Conservation (phyloP, 2,797 vertebrate genomes). For the Macroramphosus scolopax region DNA sequence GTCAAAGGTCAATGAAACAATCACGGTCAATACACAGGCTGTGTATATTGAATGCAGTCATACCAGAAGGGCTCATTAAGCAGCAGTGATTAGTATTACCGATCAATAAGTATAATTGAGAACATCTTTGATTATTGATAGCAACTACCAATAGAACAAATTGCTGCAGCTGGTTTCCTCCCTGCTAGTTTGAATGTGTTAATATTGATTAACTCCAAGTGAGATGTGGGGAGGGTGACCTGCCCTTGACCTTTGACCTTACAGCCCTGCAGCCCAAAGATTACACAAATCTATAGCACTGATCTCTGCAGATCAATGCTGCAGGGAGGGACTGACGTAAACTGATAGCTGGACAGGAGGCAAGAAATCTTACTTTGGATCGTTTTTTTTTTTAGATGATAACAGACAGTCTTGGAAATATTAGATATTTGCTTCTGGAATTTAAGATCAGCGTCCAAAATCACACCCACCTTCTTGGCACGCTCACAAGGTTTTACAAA, state of each 20-base stretch:
- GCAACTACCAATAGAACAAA: conserved; percentile 23
- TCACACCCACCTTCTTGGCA: too few relatives aligned
- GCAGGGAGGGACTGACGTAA: conserved; percentile 33
- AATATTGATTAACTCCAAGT: conserved; percentile 52
- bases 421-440: too few relatives aligned
- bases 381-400: too few relatives aligned
- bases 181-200: conserved; percentile 30
- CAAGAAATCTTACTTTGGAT: conserved; percentile 8
- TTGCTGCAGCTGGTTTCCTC: conserved; percentile 18
- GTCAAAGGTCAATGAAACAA: too few relatives aligned
- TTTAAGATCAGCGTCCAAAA: too few relatives aligned
- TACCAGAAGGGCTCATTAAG: too few relatives aligned
- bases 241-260: conserved; percentile 52
- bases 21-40: not conserved
- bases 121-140: conserved; percentile 29
- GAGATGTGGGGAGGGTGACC: conserved; percentile 29
- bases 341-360: conserved; percentile 18
- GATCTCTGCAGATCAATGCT: conserved; percentile 55
- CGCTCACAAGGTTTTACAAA: too few relatives aligned
- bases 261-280: conserved; percentile 7
- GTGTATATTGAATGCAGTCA: too few relatives aligned
- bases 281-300: conserved; percentile 26
- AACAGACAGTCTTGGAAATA: too few relatives aligned
- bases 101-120: conserved; percentile 14
- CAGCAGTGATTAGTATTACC: too few relatives aligned